A percentile compares a stretch with the other conserved stretches of the same genome.
Evolutionary conservation across 2,113 vertebrate species (phyloP).

Genomic region (Porphyrio hochstetteri): DNA sequence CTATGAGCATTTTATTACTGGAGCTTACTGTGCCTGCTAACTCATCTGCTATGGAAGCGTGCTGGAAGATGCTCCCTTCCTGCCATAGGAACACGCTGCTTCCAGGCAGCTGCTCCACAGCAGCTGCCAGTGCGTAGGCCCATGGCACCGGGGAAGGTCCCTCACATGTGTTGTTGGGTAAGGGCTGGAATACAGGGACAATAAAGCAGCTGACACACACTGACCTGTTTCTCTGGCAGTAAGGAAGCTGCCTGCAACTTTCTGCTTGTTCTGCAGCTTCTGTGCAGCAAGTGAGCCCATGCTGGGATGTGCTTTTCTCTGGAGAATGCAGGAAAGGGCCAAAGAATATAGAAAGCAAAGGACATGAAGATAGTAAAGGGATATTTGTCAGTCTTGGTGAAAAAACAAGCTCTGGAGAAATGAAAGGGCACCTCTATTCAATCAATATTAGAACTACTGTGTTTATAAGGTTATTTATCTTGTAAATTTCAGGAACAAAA

Average conservation of each 20-base stretch:
- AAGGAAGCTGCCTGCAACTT: neutral
- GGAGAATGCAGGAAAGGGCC: neutral
- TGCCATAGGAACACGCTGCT: neutral
- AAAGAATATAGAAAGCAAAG: neutral
- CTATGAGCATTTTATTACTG: neutral
- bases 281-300: neutral
- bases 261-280: neutral
- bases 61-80: neutral
- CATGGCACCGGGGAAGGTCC: neutral
- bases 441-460: neutral
- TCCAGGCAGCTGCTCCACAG: neutral
- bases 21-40: neutral
- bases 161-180: neutral
- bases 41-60: neutral
- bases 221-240: neutral
- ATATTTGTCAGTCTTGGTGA: neutral
- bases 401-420: neutral
- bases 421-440: neutral
- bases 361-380: neutral
- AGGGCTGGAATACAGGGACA: neutral
- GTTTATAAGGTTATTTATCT: neutral
- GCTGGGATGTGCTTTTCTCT: neutral
- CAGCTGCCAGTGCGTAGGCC: neutral
- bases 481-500: neutral
- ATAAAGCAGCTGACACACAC: neutral